These are phyloP conservation scores for Leucopsar rothschildi DNA, from an alignment of 2,113 vertebrate genomes.

Conservation along the genomic window DNA sequence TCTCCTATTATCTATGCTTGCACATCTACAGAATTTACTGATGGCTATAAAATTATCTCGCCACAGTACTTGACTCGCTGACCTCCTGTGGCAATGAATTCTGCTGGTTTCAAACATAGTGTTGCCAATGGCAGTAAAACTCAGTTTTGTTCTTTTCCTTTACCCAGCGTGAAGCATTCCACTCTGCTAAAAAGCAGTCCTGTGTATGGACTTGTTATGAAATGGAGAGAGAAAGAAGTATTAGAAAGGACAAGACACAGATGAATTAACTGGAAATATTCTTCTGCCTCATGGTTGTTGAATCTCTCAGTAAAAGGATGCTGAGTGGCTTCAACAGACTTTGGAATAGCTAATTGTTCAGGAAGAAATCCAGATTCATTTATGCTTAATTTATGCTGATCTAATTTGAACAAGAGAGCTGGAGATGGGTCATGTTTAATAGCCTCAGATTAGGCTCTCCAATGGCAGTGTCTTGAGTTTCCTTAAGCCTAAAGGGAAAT, in stretches of 20 bases:
- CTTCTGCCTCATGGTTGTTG: neutral
- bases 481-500: neutral
- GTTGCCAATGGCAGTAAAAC: conserved; percentile 13
- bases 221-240: neutral
- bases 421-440: neutral
- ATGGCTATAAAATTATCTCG: conserved; percentile 61
- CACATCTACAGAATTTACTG: conserved; percentile 62
- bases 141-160: neutral
- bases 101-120: neutral
- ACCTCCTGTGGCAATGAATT: conserved; percentile 37
- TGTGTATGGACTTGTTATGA: neutral
- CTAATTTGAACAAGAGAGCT: neutral
- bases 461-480: neutral
- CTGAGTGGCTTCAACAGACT: neutral
- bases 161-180: neutral
- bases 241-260: neutral
- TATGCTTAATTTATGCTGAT: neutral
- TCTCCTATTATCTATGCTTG: conserved; percentile 43
- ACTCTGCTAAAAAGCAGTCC: neutral
- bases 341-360: neutral
- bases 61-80: conserved; percentile 53
- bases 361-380: conserved; percentile 9
- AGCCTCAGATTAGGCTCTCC: neutral
- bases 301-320: neutral
- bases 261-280: neutral